Base-by-base conservation (phyloP, 2,888 invertebrate genomes). In the Charanyca ferruginea region DNA sequence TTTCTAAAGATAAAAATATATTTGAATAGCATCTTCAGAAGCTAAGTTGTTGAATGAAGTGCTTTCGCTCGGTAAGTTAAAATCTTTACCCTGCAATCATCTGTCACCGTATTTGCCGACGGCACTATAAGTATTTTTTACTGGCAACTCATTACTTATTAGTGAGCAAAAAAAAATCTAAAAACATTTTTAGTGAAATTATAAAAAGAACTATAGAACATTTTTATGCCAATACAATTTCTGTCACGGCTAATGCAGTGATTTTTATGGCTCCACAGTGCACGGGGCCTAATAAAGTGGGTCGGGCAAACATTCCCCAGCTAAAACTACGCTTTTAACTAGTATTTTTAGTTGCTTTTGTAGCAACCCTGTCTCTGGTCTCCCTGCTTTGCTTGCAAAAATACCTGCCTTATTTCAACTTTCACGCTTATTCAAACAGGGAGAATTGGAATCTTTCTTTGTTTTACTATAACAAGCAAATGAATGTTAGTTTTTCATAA, bases 251-350 rank as follows among this genome's bases (percentile, higher is more conserved):
- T 73, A 74, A 79, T 68, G 54, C 18, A 62, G 53, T 53, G 1
- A 3, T n/a, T 48, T 57, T 87, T 41, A 53, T 90, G 83, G 90
- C 91, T 86, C 70, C 74, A 84, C 84, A 69, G 63, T 49, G 44
- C 79, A 77, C 85, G 79, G 82, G 84, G 90, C 88, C 91, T 93
- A 93, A 94, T 93, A 94, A 94, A 93, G 92, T 93, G 92, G 93
- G 93, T 91, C 93, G 92, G 83, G 88, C 89, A 92, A 93, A 93
- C 93, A 93, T 91, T 90, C 85, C 83, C 84, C 81, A 79, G 90
- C 89, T 91, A 89, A 90, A 93, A 92, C 92, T 91, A 91, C 91
- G 89, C 90, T 91, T 93, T 93, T 91, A 92, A 91, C 91, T 89
- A 90, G 90, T 90, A 90, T 90, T 93, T 93, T 92, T 90, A 89